These are phyloP conservation scores for Prunella fulvescens DNA, from an alignment of 2,113 vertebrate species.

Conservation along the genomic window DNA sequence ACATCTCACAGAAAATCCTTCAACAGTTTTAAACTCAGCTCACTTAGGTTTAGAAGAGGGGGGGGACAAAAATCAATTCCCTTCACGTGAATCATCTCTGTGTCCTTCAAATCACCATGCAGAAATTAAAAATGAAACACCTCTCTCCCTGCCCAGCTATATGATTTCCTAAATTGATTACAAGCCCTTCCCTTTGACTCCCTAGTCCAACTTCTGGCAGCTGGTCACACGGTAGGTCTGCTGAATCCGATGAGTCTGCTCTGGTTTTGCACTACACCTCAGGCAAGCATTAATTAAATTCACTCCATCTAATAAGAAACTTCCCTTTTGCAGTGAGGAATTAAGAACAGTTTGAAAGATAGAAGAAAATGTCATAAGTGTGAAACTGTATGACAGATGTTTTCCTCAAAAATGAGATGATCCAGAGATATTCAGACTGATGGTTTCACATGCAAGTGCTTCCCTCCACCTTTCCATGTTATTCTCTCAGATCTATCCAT, in stretches of 20 bases:
- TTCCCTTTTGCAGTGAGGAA: background rate
- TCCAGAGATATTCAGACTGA: background rate
- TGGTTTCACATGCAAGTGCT: background rate
- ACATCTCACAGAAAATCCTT: slow-evolving; percentile 58
- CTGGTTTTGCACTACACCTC: background rate
- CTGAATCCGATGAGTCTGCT: background rate
- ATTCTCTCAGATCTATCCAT: background rate
- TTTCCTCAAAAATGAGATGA: background rate
- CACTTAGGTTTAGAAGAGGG: background rate
- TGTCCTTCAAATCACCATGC: background rate
- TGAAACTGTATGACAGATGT: background rate
- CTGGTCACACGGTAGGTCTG: slow-evolving; percentile 3
- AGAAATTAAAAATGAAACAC: background rate
- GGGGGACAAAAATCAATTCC: background rate
- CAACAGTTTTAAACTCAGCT: slow-evolving; percentile 25
- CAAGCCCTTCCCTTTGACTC: background rate
- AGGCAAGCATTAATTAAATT: slow-evolving; percentile 10
- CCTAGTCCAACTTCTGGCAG: background rate
- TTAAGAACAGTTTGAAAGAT: background rate
- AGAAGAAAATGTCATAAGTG: background rate
- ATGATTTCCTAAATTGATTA: background rate
- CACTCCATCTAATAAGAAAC: background rate
- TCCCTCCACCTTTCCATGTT: background rate
- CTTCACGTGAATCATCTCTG: background rate
- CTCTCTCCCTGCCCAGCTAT: background rate